Conservation (phyloP, 2,113 vertebrate species). For the Progne subis region DNA sequence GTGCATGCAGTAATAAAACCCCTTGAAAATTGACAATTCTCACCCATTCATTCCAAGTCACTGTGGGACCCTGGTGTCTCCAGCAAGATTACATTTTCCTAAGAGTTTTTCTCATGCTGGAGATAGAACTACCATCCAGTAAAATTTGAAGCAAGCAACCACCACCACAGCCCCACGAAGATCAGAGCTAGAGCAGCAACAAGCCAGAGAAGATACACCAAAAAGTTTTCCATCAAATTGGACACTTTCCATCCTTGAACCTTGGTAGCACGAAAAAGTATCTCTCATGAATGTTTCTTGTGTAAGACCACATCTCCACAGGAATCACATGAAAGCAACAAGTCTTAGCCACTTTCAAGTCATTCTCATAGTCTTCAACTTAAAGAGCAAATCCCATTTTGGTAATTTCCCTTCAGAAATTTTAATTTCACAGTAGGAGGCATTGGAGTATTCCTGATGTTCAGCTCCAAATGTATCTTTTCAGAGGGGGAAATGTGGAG, state of each 20-base stretch:
- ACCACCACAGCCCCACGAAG: neutral
- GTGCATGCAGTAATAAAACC: neutral
- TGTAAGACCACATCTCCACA: neutral
- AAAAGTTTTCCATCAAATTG: neutral
- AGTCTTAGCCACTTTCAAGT: neutral
- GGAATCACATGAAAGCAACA: neutral
- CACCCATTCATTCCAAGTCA: neutral
- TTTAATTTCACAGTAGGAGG: neutral
- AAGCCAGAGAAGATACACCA: neutral
- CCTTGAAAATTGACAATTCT: neutral
- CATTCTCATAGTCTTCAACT: neutral
- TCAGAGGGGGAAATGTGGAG: neutral
- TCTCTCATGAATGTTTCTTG: rapidly evolving
- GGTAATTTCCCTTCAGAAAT: neutral
- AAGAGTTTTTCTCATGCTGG: neutral
- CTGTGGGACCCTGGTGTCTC: neutral
- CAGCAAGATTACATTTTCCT: neutral
- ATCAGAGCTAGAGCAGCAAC: neutral
- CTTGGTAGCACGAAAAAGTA: neutral
- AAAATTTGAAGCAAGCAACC: neutral
- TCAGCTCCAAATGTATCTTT: neutral
- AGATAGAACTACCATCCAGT: neutral
- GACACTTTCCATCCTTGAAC: neutral
- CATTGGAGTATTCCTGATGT: neutral
- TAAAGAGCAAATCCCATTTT: neutral